Base-by-base conservation (phyloP, 2,113 vertebrate genomes). In the Pogona vitticeps region DNA sequence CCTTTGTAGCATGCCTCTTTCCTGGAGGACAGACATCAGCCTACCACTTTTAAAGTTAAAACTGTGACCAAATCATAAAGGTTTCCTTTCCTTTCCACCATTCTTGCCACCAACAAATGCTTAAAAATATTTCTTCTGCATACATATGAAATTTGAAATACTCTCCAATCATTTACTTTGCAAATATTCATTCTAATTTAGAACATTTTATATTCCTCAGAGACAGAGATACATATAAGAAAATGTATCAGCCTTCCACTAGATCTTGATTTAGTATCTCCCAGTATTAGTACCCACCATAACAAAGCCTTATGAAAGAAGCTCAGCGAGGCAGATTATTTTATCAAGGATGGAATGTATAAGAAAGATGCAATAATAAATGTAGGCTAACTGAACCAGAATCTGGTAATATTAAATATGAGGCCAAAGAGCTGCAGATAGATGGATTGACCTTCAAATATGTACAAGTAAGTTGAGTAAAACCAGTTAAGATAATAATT, bases 401-500 rank as follows among this genome's bases (percentile, higher is more conserved):
- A 86, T 59, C 31, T 40, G 36, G 4, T 59, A 36, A 36, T 68
- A 63, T 21, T 52, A 56, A 17, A 72, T 17, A 28, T 15, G 20
- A 89, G 1, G 1, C 1, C 7, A 80, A 31, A 52, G 23, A 77
- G 33, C 67, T 77, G 82, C 58, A 86, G 33, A 75, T 38, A 33
- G 38, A 70, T 46, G 9, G 1, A 80, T 78, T 63, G 88, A 85
- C 14, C 28, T 84, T 80, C 23, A 86, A 78, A 86, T 56, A 0
- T 5, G 58, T 7, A n/a, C 42, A 85, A 78, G 70, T 38, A 83
- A 40, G 46, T 79, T 77, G 63, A 70, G 33, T 58, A 58, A 42
- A 77, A 78, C 71, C 33, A 56, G 63, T 56, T 58, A 79, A 85
- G 84, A 36, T 63, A 85, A 85, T 78, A 68, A 78, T 68, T 85